Evolutionary conservation across 2,113 vertebrate genomes (phyloP).

Genomic region (Lycaon pictus): DNA sequence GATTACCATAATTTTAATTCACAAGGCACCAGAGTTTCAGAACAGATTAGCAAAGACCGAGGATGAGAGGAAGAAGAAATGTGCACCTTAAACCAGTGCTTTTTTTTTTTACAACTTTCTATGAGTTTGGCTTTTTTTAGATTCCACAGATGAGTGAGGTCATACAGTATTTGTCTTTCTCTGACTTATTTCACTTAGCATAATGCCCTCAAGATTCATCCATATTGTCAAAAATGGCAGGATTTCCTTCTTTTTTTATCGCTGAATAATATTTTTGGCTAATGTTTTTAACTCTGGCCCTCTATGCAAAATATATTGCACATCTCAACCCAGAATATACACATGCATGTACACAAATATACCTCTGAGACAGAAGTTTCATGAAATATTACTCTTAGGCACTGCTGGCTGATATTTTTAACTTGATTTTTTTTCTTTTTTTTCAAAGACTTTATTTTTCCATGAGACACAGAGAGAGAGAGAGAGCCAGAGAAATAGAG

Average conservation of each 20-base stretch:
- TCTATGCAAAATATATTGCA: background rate
- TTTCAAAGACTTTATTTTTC: background rate
- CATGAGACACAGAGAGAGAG: no score
- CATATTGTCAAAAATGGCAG: background rate
- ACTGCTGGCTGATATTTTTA: background rate
- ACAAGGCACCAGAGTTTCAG: background rate
- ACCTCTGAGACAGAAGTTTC: background rate
- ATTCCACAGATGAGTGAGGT: background rate
- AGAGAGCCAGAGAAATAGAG: no score
- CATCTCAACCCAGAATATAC: background rate
- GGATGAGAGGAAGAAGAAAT: constrained; percentile 27
- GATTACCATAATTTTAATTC: constrained; percentile 30
- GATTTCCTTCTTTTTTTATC: background rate
- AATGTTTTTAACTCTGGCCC: background rate
- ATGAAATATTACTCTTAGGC: background rate
- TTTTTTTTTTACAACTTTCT: background rate
- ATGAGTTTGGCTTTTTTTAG: background rate
- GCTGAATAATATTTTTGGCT: background rate
- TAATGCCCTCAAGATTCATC: background rate
- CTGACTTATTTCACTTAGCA: background rate
- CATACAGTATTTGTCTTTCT: background rate
- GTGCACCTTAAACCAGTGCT: background rate
- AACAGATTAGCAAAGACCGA: background rate
- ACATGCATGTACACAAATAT: background rate
- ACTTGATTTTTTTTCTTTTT: background rate